Base-by-base conservation (phyloP, 2,888 invertebrate species). In the Choristoneura rosaceana region DNA sequence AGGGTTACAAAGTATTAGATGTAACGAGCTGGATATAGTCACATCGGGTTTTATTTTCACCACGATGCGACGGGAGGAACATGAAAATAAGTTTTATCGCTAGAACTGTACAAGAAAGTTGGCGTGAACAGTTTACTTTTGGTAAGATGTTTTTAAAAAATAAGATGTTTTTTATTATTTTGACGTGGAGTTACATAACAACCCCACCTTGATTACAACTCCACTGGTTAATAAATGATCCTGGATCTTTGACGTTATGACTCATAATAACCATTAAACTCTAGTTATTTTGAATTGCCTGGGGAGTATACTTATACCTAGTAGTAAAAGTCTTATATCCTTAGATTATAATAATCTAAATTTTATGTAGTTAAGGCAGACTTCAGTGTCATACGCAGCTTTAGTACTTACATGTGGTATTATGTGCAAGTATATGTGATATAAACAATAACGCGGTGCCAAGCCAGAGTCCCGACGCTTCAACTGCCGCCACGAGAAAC, bases 401-500 rank as follows among this genome's bases (percentile, higher is more conserved):
- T 9, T 17, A 55, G 25, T 12, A 25, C 3, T 4, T 17, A 55
- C 17, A 17, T 52, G 17, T 8, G 52, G 17, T 12, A 9, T 25
- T 10, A 25, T 55, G 55, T 25, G 55, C 25, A 25, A 3, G 17
- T n/a, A 52, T 55, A 55, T 3, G 25, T 25, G 52, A 55, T 55
- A 55, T 55, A 55, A 17, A 55, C 55, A 55, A 55, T 25, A 25
- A 55, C 25, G 55, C 25, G 25, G 86, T 84, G 71, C 69, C 64
- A 87, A 83, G 87, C 9, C 52, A 52, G 78, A 67, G 78, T 66
- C 74, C 66, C 76, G 74, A 77, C 71, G 74, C 73, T 68, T 50
- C 73, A 75, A 79, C 81, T 83, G 78, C 81, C 74, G 81, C 78
- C 76, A 78, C 67, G 75, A 71, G 64, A 78, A 88, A 90, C 87